These are phyloP conservation scores for Tinea semifulvella DNA, from an alignment of 2,888 invertebrate species.

Conservation along the genomic window DNA sequence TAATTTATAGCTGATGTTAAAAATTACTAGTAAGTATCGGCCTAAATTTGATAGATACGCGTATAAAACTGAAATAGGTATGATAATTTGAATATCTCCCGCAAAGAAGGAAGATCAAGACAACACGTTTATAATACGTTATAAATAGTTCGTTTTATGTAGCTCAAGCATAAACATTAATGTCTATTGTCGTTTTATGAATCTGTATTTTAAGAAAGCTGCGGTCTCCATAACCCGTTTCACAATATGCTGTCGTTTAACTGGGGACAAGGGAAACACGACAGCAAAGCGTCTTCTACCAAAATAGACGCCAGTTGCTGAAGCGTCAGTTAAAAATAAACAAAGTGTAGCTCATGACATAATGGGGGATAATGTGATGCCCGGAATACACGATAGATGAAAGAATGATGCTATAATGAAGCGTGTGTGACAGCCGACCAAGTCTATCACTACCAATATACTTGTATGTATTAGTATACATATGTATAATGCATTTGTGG, in stretches of 20 bases:
- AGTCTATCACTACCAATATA: too few relatives aligned
- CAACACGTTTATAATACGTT: too few relatives aligned
- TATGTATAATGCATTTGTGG: too few relatives aligned
- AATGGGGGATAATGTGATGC: slow-evolving; percentile 13
- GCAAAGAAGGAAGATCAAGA: too few relatives aligned
- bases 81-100: too few relatives aligned
- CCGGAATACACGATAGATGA: slow-evolving; percentile 6
- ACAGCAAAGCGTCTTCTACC: slow-evolving; percentile 45
- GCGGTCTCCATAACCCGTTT: slow-evolving; percentile 8
- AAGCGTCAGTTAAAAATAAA: slow-evolving; percentile 41
- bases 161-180: too few relatives aligned
- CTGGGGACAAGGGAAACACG: slow-evolving; percentile 33
- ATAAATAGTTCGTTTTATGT: too few relatives aligned
- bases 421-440: neutral
- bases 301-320: slow-evolving; percentile 43
- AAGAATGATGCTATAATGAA: slow-evolving; percentile 4
- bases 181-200: neutral
- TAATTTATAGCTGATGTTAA: too few relatives aligned
- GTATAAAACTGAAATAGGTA: too few relatives aligned
- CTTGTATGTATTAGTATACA: too few relatives aligned
- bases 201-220: slow-evolving; percentile 4
- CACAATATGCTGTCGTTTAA: slow-evolving; percentile 3
- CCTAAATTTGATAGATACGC: too few relatives aligned
- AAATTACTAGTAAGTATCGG: too few relatives aligned
- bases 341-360: slow-evolving; percentile 12